phyloP scores from a whole-genome alignment of 2,888 invertebrate species.

The Allygus modestus region DNA sequence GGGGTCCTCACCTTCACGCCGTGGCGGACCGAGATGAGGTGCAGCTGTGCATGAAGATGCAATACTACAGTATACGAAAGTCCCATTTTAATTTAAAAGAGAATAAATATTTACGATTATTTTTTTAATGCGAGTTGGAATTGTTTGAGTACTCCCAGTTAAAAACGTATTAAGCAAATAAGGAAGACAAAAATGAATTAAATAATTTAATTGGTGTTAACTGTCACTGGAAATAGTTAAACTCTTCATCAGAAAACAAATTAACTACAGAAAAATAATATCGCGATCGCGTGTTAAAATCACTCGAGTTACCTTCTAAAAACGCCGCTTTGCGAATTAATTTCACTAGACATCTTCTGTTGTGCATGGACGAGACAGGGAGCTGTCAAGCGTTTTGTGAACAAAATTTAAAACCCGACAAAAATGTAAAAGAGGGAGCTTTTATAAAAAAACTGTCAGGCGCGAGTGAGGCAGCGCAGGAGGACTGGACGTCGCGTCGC shows the following conservation, averaged over 20 bases:
- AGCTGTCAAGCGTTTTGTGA: slow-evolving; percentile 18
- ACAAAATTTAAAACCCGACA: slow-evolving; percentile 26
- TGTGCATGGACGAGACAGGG: slow-evolving; percentile 17
- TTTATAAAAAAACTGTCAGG: slow-evolving; percentile 8
- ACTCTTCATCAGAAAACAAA: too few species aligned
- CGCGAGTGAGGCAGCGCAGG: neutral
- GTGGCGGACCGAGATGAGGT: neutral
- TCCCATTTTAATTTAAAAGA: too few species aligned
- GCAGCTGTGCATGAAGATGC: too few species aligned
- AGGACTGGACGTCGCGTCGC: neutral
- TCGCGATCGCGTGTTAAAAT: neutral
- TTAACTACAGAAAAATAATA: neutral
- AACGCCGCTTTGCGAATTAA: slow-evolving; percentile 7
- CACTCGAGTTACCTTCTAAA: neutral
- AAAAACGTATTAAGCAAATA: too few species aligned
- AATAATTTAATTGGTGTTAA: neutral
- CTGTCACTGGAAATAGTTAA: neutral
- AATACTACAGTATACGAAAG: too few species aligned
- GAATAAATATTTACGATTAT: too few species aligned
- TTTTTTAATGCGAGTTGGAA: too few species aligned
- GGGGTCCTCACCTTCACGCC: too few species aligned
- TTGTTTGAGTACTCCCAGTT: too few species aligned
- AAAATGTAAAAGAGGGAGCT: slow-evolving; percentile 39
- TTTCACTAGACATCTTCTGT: slow-evolving; percentile 25
- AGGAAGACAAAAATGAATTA: too few species aligned